A percentile compares a stretch with the other conserved stretches of the same genome.
Conservation (phyloP, 1,140 invertebrate species). For the Magallana angulata region DNA sequence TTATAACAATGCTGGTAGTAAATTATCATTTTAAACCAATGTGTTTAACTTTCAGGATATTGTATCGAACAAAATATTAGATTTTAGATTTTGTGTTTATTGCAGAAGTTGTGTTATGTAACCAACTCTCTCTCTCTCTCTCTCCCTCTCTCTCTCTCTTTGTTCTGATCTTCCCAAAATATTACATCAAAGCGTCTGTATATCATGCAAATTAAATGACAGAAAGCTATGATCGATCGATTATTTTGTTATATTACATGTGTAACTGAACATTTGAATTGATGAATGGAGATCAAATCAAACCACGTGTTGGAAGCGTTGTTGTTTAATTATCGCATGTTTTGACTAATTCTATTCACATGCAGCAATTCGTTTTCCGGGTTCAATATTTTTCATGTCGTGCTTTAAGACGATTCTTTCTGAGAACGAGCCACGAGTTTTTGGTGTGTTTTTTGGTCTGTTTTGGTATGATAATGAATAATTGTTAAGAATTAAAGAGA, state of each 20-base stretch:
- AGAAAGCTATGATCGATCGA: not conserved
- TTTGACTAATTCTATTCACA: not conserved
- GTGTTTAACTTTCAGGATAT: no score
- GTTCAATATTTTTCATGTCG: not conserved
- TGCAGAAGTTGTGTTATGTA: no score
- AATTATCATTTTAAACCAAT: no score
- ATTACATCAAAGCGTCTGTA: not conserved
- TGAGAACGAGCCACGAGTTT: not conserved
- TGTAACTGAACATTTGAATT: not conserved
- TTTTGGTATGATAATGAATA: not conserved
- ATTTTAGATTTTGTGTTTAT: no score
- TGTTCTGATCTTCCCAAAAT: no score
- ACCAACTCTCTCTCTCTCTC: no score
- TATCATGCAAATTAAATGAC: not conserved
- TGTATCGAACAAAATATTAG: no score
- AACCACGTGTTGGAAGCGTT: not conserved
- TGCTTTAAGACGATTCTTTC: not conserved
- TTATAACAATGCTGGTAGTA: no score
- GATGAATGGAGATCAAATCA: slow-evolving; percentile 8
- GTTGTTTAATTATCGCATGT: not conserved
- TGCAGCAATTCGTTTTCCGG: not conserved
- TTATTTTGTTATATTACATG: not conserved
- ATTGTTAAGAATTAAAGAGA: no score
- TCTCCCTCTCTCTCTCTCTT: no score
- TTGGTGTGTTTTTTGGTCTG: not conserved